Evolutionary conservation across 2,113 vertebrate genomes (phyloP).

Genomic region (Rhadina sibilatrix): DNA sequence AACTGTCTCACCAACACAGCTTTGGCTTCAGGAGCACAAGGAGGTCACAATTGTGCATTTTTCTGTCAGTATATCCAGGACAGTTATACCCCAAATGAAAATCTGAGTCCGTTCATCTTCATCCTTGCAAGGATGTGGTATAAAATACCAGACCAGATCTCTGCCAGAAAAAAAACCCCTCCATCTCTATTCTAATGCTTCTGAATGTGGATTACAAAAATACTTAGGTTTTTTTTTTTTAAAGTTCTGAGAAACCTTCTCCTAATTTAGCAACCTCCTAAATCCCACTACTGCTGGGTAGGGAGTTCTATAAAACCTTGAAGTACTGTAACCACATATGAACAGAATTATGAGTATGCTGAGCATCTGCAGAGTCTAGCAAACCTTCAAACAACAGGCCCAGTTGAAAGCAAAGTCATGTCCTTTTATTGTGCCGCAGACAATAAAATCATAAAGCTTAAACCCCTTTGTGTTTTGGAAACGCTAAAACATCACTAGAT

Average conservation of each 20-base stretch:
- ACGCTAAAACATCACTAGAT: conserved; percentile 29
- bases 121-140: neutral
- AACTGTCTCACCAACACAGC: neutral
- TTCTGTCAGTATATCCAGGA: neutral
- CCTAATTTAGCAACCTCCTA: conserved; percentile 7
- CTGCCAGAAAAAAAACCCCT: neutral
- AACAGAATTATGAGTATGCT: conserved; percentile 30
- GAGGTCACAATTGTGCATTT: rapidly evolving
- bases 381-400: conserved; percentile 52
- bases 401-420: conserved; percentile 55
- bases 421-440: conserved; percentile 48
- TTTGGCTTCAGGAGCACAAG: neutral
- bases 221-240: neutral
- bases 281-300: neutral
- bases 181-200: neutral
- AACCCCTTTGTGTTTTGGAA: conserved; percentile 33
- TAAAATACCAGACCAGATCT: neutral
- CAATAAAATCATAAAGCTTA: conserved; percentile 63
- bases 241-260: neutral
- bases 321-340: conserved; percentile 9
- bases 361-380: conserved; percentile 50
- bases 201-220: neutral
- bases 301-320: neutral
- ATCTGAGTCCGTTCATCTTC: neutral
- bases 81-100: neutral